phyloP scores from a whole-genome alignment of 2,113 vertebrate genomes.

The Agapornis roseicollis region DNA sequence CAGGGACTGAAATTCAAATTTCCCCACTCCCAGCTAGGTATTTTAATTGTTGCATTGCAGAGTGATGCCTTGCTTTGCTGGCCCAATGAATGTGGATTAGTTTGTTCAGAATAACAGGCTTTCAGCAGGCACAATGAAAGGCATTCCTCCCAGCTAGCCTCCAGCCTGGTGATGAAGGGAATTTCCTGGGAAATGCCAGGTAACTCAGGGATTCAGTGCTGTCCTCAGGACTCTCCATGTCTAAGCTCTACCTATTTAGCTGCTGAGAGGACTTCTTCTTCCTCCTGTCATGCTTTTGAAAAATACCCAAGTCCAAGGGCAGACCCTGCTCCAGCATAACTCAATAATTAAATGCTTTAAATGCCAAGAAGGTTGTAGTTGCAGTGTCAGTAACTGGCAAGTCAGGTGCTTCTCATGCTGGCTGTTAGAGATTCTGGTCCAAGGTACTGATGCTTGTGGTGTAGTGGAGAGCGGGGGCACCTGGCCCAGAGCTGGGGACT shows the following conservation, averaged over 20 bases:
- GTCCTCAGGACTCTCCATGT: not conserved
- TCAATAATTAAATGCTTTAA: not conserved
- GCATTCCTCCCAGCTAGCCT: not conserved
- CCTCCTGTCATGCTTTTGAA: not conserved
- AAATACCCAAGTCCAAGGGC: not conserved
- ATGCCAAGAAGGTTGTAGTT: not conserved
- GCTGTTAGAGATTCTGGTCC: not conserved
- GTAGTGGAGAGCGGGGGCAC: too few species aligned
- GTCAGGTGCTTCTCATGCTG: not conserved
- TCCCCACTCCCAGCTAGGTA: not conserved
- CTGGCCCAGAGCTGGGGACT: not conserved
- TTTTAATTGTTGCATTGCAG: constrained; percentile 26
- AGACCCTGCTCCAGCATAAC: not conserved
- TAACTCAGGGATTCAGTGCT: not conserved
- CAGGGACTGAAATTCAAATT: constrained; percentile 30
- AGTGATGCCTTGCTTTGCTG: constrained; percentile 8
- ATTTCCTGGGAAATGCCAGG: not conserved
- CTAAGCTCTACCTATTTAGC: not conserved
- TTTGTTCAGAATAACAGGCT: constrained; percentile 36
- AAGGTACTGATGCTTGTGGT: not conserved
- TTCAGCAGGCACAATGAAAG: not conserved
- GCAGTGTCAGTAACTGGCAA: not conserved
- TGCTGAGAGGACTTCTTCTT: not conserved
- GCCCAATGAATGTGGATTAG: not conserved
- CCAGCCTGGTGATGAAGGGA: not conserved